Evolutionary conservation across 2,113 vertebrate species (phyloP), one percentile per base, ranked within the genome.

Genomic region (Mormoops blainvillei): DNA sequence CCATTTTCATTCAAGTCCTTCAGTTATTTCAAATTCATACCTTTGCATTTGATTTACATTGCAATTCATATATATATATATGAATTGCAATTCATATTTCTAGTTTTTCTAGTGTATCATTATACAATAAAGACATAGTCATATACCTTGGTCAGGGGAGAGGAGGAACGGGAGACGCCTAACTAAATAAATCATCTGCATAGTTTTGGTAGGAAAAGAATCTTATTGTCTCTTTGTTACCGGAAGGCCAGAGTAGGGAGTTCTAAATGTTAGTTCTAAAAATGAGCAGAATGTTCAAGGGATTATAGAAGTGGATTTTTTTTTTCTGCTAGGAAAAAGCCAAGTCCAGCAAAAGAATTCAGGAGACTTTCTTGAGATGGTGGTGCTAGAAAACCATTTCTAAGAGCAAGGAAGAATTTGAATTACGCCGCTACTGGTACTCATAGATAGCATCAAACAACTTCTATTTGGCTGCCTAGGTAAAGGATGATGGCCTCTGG

Each of bases 381-480:
- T 14, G 41, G 28, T 77, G 31, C 28, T 33, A 52, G 80, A 93
- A 97, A 94, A 85, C 61, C 48, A 91, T 71, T 92, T 86, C 80
- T 80, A 38, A 83, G 80, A 58, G 50, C 24, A 5, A 43, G 68
- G 67, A 58, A 94, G 89, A 89, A 91, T 96, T 93, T 96, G 92
- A 97, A 74, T 41, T 92, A 89, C 91, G 41, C 54, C 91, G 38
- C 88, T 48, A 58, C 9, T 78, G 93, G 48, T 7, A 7, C 63
- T 85, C 90, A 92, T 61, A 98, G 92, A 85, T 94, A 93, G 89
- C 96, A 96, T 95, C 97, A 95, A 56, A 89, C 56, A 95, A 13
- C 83, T 89, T 97, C 80, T 36, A 48, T 85, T 97, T 97, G 97
- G 80, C 63, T 0, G 0, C 87, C 76, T 92, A 13, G 76, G 63